Evolutionary conservation across 2,113 vertebrate genomes (phyloP), one percentile per base, ranked within the genome.

Genomic region (Kryptolebias marmoratus): DNA sequence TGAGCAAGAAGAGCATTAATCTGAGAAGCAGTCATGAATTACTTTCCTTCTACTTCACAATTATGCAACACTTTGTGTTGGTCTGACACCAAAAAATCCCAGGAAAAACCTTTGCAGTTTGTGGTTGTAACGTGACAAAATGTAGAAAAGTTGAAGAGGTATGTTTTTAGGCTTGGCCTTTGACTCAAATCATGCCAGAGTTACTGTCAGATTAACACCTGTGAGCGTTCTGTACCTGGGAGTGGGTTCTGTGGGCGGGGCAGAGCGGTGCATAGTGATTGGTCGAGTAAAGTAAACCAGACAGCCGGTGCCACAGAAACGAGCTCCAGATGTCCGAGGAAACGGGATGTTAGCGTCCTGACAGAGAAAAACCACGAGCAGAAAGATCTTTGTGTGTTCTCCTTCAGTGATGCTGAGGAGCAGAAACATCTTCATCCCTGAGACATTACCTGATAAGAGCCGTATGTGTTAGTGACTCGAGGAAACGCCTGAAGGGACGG

Each of bases 291-390:
- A 99, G 80, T 99, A 98, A 16, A 99, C 97, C 85, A 99, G 89
- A 68, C 96, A 99, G 45, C 97, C 96, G 89, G 98, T 96, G 73
- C 97, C 97, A 75, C 97, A 99, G 91, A 99, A 99, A 66, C 98
- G 95, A 61, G 97, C 98, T n/a, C 98, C 98, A 0, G 97, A 99
- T 3, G 97, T 99, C 12, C 97, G 94, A 31, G 98, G 98, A 73
- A 99, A 99, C 0, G 98, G 98, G 87, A 99, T 96, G 87, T 99
- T 99, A n/a, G 98, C 96, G 54, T 99, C 98, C 92, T 99, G 75
- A 0, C 39, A 10, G 61, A 42, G 57, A 31, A 5, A 13, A 22
- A 12, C 4, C 12, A 1, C 9, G 6, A 8, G 15, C n/a, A 15
- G 13, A 7, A 18, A 18, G 48, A 3, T 59, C 16, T 42, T 18